These are phyloP conservation scores for Myioborus melanocephalus DNA, from an alignment of 2,797 vertebrate species.

Conservation along the genomic window DNA sequence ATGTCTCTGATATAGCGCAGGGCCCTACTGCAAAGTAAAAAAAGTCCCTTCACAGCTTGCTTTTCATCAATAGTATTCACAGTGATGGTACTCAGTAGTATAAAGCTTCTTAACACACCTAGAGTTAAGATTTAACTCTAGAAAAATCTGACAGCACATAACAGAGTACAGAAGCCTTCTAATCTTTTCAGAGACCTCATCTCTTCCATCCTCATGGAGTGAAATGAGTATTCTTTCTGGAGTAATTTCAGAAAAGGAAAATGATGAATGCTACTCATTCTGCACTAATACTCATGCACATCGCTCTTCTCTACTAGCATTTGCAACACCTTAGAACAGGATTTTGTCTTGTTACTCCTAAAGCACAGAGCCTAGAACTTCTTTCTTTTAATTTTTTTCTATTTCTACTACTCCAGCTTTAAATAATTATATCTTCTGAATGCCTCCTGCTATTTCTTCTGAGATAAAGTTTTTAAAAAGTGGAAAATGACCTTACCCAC, in stretches of 20 bases:
- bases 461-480: not conserved
- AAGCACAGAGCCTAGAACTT: not conserved
- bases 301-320: not conserved
- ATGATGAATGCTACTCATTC: not conserved
- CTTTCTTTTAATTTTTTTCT: not conserved
- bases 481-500: not conserved
- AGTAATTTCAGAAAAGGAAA: slow-evolving; percentile 6
- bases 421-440: not conserved
- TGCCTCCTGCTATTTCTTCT: not conserved
- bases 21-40: not conserved
- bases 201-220: not conserved
- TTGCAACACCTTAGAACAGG: not conserved
- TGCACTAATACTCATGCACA: not conserved
- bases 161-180: not conserved
- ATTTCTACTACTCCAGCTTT: not conserved
- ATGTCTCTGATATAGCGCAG: not conserved
- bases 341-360: not conserved
- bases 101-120: not conserved
- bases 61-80: not conserved
- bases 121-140: not conserved
- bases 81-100: not conserved
- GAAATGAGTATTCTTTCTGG: not conserved
- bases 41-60: not conserved
- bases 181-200: not conserved
- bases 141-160: not conserved